These are phyloP conservation scores for Yponomeuta plumbellus DNA, from an alignment of 2,888 invertebrate genomes.

Conservation along the genomic window DNA sequence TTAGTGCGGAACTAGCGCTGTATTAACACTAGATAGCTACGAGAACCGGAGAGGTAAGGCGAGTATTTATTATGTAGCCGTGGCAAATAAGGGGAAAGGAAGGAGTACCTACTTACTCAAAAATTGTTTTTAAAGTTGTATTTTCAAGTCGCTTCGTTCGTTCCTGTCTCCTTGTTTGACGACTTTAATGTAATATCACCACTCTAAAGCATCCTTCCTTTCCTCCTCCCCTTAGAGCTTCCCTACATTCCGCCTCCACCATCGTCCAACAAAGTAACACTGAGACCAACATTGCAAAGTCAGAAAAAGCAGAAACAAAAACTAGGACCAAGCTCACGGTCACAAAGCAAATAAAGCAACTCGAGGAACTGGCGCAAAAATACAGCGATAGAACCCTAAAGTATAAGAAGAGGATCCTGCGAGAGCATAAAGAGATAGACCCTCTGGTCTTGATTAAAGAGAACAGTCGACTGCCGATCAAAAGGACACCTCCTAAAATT, in stretches of 20 bases:
- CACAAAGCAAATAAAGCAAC: constrained; percentile 58
- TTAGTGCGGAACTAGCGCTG: too few relatives aligned
- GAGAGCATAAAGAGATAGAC: constrained; percentile 2
- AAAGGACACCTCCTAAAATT: neutral
- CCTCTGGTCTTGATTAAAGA: constrained; percentile 14
- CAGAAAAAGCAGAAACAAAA: constrained; percentile 31
- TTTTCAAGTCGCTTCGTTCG: constrained; percentile 25
- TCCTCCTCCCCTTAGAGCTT: constrained; percentile 61
- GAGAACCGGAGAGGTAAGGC: too few relatives aligned
- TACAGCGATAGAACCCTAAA: constrained; percentile 47
- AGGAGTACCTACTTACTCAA: constrained; percentile 32
- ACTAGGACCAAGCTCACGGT: constrained; percentile 41
- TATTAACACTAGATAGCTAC: too few relatives aligned
- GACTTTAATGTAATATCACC: constrained; percentile 25
- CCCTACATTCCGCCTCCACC: constrained; percentile 43
- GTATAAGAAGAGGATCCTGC: constrained; percentile 24
- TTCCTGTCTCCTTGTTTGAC: constrained; percentile 75
- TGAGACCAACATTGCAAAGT: constrained; percentile 44
- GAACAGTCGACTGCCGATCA: constrained; percentile 2
- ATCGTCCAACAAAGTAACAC: constrained; percentile 46
- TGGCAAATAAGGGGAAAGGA: constrained; percentile 75
- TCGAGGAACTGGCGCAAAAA: constrained; percentile 58
- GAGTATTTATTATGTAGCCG: neutral
- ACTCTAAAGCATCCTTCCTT: constrained; percentile 52
- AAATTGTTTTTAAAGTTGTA: constrained; percentile 27